A percentile compares a stretch with the other conserved stretches of the same genome.
Conservation (phyloP, 2,797 vertebrate genomes). For the Platyrinchus mystaceus region DNA sequence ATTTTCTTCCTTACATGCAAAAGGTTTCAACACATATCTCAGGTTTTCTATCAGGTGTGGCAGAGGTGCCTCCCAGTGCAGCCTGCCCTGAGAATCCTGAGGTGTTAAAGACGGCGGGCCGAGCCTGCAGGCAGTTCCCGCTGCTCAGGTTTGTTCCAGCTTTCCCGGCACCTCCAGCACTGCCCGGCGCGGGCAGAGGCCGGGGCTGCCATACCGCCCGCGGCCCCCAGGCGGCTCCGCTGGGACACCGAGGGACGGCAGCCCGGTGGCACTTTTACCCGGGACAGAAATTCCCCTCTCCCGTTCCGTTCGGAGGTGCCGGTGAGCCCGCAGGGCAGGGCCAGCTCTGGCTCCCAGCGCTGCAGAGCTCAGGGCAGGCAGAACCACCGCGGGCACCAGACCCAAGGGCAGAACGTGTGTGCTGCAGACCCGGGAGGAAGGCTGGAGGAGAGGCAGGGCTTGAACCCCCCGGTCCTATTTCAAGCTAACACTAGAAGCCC, state of each 20-base stretch:
- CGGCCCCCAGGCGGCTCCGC: conserved; percentile 25
- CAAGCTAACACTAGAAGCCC: background rate
- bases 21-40: background rate
- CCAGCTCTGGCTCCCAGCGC: background rate
- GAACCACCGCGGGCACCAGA: rapidly evolving
- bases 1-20: background rate
- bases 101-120: background rate
- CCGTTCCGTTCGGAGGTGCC: background rate
- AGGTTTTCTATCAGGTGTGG: background rate
- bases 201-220: background rate
- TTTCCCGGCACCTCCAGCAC: too few species aligned
- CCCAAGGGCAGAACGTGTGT: background rate
- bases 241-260: background rate
- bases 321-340: background rate
- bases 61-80: background rate
- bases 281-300: background rate
- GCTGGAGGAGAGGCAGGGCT: background rate
- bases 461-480: background rate
- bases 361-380: background rate
- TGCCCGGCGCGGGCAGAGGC: background rate
- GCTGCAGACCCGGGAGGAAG: background rate
- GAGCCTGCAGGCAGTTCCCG: too few species aligned
- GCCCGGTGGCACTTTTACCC: background rate
- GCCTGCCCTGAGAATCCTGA: background rate
- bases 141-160: background rate